A percentile compares a stretch with the other conserved stretches of the same genome.
phyloP scores from a whole-genome alignment of 2,888 invertebrate species.

The Odontothrips loti region DNA sequence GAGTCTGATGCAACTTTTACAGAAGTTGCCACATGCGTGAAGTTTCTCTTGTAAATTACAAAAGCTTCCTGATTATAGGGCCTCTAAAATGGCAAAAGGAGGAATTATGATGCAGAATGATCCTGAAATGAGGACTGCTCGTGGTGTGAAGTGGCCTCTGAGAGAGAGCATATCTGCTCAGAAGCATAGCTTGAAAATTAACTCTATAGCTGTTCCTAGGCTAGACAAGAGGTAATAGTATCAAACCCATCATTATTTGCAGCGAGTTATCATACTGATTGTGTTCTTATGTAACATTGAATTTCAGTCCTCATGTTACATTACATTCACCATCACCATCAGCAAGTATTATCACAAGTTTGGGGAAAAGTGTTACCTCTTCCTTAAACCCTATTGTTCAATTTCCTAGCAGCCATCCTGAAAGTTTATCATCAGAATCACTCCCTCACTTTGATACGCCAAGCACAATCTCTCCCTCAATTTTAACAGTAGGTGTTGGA shows the following conservation, averaged over 20 bases:
- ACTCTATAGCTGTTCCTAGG: not conserved
- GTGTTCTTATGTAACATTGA: not conserved
- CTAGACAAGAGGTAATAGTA: not conserved
- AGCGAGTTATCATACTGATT: not conserved
- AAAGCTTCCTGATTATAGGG: not conserved
- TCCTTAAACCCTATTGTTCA: not conserved
- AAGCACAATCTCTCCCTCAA: not conserved
- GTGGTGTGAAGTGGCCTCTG: not conserved
- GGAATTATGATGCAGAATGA: not conserved
- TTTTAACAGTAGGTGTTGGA: not conserved
- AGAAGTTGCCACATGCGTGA: not conserved
- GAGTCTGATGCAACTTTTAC: not conserved
- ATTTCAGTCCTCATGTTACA: not conserved
- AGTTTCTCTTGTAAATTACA: not conserved
- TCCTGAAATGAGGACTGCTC: not conserved
- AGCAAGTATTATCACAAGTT: not conserved
- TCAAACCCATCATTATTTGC: not conserved
- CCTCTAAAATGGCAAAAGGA: conserved; percentile 10
- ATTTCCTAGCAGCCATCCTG: not conserved
- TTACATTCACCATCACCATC: not conserved
- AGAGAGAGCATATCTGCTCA: not conserved
- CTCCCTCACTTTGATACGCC: not conserved
- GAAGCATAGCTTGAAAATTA: not conserved
- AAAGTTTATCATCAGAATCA: not conserved
- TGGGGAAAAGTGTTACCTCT: not conserved